Evolutionary conservation across 1,140 invertebrate genomes (phyloP).

Genomic region (Pachyrhynchus sulphureomaculatus): DNA sequence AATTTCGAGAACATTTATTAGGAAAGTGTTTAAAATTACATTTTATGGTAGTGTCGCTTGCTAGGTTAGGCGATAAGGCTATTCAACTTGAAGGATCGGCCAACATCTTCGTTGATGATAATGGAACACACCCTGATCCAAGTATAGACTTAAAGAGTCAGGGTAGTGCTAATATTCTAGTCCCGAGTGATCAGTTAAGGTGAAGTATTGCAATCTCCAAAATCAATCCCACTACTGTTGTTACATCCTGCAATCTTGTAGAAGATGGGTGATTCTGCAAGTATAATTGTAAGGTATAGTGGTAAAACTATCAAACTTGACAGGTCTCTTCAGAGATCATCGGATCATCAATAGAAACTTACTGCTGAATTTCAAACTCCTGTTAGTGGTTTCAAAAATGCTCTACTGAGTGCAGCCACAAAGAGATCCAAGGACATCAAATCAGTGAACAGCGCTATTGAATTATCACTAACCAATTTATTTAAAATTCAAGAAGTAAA

Average conservation of each 20-base stretch:
- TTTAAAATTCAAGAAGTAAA: too few species aligned
- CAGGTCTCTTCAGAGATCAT: conserved; percentile 45
- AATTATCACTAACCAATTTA: conserved; percentile 49
- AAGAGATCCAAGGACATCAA: conserved; percentile 57
- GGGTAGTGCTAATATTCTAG: conserved; percentile 38
- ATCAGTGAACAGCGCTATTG: conserved; percentile 48
- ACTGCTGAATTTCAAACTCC: conserved; percentile 55
- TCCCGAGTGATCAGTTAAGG: conserved; percentile 33
- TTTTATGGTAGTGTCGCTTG: too few species aligned
- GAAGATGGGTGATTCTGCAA: conserved; percentile 34
- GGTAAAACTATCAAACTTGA: conserved; percentile 55
- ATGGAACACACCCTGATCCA: conserved; percentile 17
- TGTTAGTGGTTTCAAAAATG: conserved; percentile 56
- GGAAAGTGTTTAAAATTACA: too few species aligned
- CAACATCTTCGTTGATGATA: conserved; percentile 24
- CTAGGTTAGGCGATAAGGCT: background rate
- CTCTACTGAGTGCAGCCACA: conserved; percentile 57
- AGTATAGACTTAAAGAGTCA: conserved; percentile 34
- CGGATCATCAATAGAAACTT: conserved; percentile 51
- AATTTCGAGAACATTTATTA: too few species aligned
- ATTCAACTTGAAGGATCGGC: conserved; percentile 27
- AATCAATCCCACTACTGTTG: conserved; percentile 32
- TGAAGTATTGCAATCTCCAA: conserved; percentile 39
- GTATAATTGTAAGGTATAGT: conserved; percentile 55
- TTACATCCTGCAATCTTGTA: conserved; percentile 28